phyloP scores from a whole-genome alignment of 2,888 invertebrate species.

The Oxycera nigricornis region DNA sequence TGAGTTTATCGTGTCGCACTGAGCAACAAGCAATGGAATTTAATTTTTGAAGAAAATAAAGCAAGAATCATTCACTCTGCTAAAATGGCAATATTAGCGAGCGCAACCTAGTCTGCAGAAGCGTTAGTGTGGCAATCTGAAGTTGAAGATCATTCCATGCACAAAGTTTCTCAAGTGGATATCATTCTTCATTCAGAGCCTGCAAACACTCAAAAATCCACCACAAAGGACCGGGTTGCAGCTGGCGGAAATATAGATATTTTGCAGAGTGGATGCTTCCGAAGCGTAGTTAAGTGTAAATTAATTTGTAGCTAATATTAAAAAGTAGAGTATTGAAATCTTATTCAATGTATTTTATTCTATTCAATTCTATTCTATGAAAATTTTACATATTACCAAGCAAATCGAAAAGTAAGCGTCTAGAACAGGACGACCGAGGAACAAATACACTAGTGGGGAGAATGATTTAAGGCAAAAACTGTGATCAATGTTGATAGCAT shows the following conservation, averaged over 20 bases:
- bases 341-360: constrained; percentile 25
- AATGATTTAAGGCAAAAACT: constrained; percentile 21
- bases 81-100: too few relatives aligned
- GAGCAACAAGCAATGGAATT: constrained; percentile 34
- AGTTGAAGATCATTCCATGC: not conserved
- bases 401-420: constrained; percentile 13
- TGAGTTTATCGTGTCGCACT: not conserved
- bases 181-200: not conserved
- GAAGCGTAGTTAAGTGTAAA: constrained; percentile 30
- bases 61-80: not conserved
- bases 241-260: too few relatives aligned
- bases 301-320: constrained; percentile 32
- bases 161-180: not conserved
- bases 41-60: constrained; percentile 4
- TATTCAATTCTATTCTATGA: not conserved
- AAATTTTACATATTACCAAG: constrained; percentile 9
- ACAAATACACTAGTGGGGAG: not conserved
- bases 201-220: too few relatives aligned
- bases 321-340: constrained; percentile 33
- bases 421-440: constrained; percentile 24
- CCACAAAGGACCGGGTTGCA: too few relatives aligned
- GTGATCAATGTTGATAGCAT: constrained; percentile 38
- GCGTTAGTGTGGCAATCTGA: not conserved
- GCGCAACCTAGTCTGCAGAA: not conserved
- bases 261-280: too few relatives aligned